Evolutionary conservation across 1,140 invertebrate genomes (phyloP).

Genomic region (Temnothorax nylanderi): DNA sequence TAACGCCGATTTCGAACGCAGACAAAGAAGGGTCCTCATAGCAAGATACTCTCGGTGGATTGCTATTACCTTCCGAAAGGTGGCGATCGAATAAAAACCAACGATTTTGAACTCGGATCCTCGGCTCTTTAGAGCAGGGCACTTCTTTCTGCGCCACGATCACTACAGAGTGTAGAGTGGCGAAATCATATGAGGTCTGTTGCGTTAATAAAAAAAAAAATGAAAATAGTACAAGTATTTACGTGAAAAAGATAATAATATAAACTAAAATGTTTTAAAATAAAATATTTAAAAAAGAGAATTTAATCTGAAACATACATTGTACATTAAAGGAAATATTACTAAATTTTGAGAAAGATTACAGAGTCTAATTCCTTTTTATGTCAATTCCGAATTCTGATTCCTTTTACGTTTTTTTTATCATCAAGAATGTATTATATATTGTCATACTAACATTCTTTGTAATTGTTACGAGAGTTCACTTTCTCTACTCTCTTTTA

Average conservation of each 20-base stretch:
- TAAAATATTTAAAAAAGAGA: background rate
- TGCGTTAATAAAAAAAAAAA: background rate
- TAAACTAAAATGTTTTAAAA: background rate
- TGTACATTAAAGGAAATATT: background rate
- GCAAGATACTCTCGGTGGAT: no score
- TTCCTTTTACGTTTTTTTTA: background rate
- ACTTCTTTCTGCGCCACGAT: no score
- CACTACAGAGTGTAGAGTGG: no score
- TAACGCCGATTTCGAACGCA: no score
- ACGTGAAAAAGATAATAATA: background rate
- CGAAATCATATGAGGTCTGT: conserved; percentile 37
- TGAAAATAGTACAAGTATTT: background rate
- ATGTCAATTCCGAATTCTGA: background rate
- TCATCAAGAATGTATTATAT: background rate
- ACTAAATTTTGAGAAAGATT: background rate
- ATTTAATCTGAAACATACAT: background rate
- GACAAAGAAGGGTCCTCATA: no score
- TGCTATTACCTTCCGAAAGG: no score
- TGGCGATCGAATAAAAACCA: no score
- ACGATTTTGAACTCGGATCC: no score
- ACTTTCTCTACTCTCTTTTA: background rate
- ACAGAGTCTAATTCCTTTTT: background rate
- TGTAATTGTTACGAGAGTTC: background rate
- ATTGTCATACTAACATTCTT: background rate
- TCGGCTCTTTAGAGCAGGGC: no score